phyloP scores from a whole-genome alignment of 2,888 invertebrate species.

The Andrena trimmerana region DNA sequence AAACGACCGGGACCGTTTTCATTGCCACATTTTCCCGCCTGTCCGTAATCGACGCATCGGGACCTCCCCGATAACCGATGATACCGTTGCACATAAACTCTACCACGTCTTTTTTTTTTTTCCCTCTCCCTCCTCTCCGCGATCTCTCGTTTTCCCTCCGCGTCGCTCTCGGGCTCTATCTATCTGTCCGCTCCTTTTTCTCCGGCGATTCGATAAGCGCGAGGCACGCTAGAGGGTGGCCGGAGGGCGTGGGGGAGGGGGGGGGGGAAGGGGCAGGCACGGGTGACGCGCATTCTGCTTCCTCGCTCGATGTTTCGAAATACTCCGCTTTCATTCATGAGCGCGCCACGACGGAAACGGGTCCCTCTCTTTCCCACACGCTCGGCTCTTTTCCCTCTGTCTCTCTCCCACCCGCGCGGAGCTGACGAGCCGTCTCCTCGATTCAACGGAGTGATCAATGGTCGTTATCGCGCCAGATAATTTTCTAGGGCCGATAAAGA shows the following conservation, averaged over 20 bases:
- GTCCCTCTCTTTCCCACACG: constrained; percentile 19
- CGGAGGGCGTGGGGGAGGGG: neutral
- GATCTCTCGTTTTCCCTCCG: neutral
- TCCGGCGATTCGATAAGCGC: constrained; percentile 57
- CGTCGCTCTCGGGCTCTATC: neutral
- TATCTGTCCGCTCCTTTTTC: constrained; percentile 44
- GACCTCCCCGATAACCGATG: constrained; percentile 66
- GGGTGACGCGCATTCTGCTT: constrained; percentile 55
- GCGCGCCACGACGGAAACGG: constrained; percentile 62
- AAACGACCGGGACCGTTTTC: constrained; percentile 22
- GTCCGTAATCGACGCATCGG: constrained; percentile 28
- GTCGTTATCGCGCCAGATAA: constrained; percentile 69
- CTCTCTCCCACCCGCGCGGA: constrained; percentile 14
- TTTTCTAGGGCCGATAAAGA: constrained; percentile 65
- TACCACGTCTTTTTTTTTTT: constrained; percentile 17
- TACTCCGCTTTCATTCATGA: constrained; percentile 73
- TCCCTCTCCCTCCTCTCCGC: constrained; percentile 9
- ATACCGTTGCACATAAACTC: constrained; percentile 58
- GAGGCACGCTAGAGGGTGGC: constrained; percentile 24
- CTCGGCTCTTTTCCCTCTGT: constrained; percentile 8
- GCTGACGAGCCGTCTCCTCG: constrained; percentile 52
- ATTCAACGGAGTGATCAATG: constrained; percentile 69
- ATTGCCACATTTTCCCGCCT: constrained; percentile 55
- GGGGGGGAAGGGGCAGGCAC: neutral
- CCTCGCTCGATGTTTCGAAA: constrained; percentile 68